These are phyloP conservation scores for Oscheius sp. DNA, from an alignment of 2,888 invertebrate species.

Conservation along the genomic window DNA sequence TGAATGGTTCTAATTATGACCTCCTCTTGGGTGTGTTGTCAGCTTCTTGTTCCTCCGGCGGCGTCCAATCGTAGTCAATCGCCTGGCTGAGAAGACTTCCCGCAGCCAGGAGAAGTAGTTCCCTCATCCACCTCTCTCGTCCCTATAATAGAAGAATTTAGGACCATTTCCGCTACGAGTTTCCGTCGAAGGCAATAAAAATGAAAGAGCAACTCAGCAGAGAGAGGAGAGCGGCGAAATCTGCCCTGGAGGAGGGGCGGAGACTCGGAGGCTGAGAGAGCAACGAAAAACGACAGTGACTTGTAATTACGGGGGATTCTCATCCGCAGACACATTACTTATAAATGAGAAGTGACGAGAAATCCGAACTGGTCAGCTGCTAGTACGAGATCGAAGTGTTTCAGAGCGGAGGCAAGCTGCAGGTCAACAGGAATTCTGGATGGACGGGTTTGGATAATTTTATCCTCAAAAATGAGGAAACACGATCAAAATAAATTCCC, in stretches of 20 bases:
- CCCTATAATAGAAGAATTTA: not conserved
- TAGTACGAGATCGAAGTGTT: no score
- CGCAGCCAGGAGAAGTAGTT: not conserved
- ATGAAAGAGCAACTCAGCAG: not conserved
- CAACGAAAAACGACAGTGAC: constrained; percentile 10
- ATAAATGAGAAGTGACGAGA: constrained; percentile 22
- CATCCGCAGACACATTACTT: constrained; percentile 6
- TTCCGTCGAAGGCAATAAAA: not conserved
- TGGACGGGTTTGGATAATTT: no score
- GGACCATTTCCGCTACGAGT: not conserved
- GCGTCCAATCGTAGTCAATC: constrained; percentile 21
- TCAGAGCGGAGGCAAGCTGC: no score
- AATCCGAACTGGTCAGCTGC: no score
- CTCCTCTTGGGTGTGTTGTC: constrained; percentile 2
- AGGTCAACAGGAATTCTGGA: no score
- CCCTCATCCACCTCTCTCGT: not conserved
- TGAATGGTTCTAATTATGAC: no score
- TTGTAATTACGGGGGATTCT: constrained; percentile 20
- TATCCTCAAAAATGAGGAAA: no score
- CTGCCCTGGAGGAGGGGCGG: not conserved
- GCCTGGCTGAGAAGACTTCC: not conserved
- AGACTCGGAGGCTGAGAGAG: not conserved
- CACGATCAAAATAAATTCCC: no score
- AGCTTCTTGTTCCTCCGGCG: constrained; percentile 11
- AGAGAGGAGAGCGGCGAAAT: not conserved